These are phyloP conservation scores for Urocitellus parryii DNA, from an alignment of 2,113 vertebrate genomes.

Conservation along the genomic window DNA sequence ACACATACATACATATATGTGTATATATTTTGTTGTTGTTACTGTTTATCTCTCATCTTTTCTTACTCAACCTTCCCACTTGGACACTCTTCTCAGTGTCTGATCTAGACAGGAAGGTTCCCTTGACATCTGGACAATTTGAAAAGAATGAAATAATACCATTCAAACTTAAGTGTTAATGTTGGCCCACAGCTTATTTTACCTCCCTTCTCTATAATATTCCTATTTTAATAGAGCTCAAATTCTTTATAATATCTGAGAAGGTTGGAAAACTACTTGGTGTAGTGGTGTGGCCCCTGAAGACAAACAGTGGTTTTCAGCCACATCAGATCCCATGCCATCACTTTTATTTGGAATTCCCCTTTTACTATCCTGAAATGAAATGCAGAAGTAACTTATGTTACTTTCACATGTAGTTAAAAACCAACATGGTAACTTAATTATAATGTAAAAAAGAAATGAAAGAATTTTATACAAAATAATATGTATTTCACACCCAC, in stretches of 20 bases:
- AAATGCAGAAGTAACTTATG: constrained; percentile 38
- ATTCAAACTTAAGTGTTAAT: background rate
- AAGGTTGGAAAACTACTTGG: background rate
- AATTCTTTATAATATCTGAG: background rate
- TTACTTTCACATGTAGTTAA: constrained; percentile 35
- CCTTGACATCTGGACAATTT: background rate
- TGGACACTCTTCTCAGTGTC: background rate
- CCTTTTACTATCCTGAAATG: constrained; percentile 34
- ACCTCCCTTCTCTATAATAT: background rate
- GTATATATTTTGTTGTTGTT: background rate
- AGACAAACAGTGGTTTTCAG: background rate
- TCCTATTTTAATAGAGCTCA: background rate
- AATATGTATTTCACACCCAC: constrained; percentile 26
- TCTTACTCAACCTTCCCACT: background rate
- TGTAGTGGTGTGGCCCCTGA: background rate
- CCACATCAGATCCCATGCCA: background rate
- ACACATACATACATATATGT: no score
- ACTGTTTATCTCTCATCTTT: background rate
- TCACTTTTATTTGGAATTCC: background rate
- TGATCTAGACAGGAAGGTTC: background rate
- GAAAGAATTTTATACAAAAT: constrained; percentile 53
- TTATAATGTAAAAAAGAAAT: constrained; percentile 23
- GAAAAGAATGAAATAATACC: background rate
- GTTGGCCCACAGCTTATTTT: background rate
- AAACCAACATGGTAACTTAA: constrained; percentile 50